Conservation (phyloP, 35 echinoderm and acorn worm species). For the Apostichopus japonicus region DNA sequence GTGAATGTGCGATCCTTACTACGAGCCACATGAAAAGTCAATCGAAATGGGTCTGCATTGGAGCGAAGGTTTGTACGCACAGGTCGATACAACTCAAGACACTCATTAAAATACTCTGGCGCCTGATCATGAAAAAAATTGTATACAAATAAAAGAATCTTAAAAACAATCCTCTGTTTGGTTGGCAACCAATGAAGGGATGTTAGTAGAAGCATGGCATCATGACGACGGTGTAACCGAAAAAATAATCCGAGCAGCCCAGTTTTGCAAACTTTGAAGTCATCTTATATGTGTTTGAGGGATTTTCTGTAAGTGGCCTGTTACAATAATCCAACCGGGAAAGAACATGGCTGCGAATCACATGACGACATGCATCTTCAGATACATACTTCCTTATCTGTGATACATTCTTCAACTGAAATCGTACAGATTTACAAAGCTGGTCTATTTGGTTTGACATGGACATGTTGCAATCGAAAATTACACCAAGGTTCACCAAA, state of each 20-base stretch:
- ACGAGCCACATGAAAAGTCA: no score
- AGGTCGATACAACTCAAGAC: no score
- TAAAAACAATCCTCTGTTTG: no score
- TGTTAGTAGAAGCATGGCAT: background rate
- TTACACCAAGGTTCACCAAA: no score
- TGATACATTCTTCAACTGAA: conserved; percentile 46
- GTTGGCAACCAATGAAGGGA: background rate
- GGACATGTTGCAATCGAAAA: conserved; percentile 56
- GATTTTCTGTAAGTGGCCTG: conserved; percentile 12
- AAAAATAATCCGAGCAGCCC: conserved; percentile 53
- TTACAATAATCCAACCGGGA: conserved; percentile 58
- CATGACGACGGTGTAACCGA: background rate
- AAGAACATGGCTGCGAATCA: background rate
- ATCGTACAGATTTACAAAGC: conserved; percentile 15
- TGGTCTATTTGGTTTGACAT: conserved; percentile 31
- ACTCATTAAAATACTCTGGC: no score
- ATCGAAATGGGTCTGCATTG: no score
- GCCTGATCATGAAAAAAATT: no score
- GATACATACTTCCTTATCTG: conserved; percentile 60
- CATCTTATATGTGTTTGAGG: background rate
- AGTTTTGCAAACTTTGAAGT: conserved; percentile 65
- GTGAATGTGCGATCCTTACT: no score
- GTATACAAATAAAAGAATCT: no score
- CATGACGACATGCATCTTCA: conserved; percentile 46
- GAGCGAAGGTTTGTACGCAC: no score